phyloP scores from a whole-genome alignment of 2,113 vertebrate species.

The Oncorhynchus mykiss region DNA sequence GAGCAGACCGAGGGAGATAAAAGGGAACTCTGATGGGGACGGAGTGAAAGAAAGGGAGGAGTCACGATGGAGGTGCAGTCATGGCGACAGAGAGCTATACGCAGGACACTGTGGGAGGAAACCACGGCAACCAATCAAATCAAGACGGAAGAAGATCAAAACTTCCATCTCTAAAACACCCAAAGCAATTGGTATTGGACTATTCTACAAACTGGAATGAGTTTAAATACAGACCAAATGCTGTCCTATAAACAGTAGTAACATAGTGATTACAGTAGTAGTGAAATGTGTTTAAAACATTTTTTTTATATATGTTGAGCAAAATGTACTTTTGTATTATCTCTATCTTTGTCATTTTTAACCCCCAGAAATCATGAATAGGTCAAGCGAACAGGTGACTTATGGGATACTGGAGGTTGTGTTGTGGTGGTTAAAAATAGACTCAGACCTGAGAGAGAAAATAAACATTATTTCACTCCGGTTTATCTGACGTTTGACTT shows the following conservation, averaged over 20 bases:
- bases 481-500: constrained; percentile 80
- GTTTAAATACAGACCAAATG: neutral
- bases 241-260: neutral
- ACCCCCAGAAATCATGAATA: neutral
- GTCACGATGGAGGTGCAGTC: constrained; percentile 15
- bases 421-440: constrained; percentile 65
- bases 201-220: neutral
- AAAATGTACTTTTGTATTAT: neutral
- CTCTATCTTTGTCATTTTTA: neutral
- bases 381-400: constrained; percentile 34
- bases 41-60: constrained; percentile 5
- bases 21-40: constrained; percentile 12
- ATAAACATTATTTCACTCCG: constrained; percentile 81
- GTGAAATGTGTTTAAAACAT: neutral
- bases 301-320: neutral
- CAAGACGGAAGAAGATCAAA: neutral
- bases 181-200: neutral
- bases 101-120: constrained; percentile 16
- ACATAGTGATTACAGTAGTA: neutral
- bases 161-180: neutral
- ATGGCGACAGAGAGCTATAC: constrained; percentile 24
- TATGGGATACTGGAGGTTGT: constrained; percentile 58
- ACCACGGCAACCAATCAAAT: constrained; percentile 3
- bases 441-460: constrained; percentile 71
- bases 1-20: constrained; percentile 19